Evolutionary conservation across 2,797 vertebrate genomes (phyloP), one percentile per base, ranked within the genome.

Genomic region (Aeoliscus strigatus): DNA sequence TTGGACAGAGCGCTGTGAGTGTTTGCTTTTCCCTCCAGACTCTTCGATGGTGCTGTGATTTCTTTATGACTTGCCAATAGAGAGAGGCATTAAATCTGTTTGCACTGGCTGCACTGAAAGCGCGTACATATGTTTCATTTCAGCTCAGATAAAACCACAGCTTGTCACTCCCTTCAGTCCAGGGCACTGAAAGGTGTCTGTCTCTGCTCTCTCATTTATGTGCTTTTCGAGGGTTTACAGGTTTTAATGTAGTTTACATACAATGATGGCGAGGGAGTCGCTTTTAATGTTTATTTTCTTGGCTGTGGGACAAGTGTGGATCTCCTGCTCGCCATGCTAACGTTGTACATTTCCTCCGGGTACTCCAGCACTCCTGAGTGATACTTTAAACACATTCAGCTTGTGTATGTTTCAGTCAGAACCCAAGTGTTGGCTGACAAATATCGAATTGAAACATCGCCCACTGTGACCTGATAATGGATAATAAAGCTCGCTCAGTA

Each of bases 61-160:
- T 63, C 52, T 64, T 55, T 63, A 41, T 39, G 53, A 56, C 51
- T 50, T 32, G 39, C 70, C 62, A 60, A 43, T 27, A 53, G 59
- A 62, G 43, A 57, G 35, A 44, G 36, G 58, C 47, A 58, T 72
- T 73, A 69, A 61, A 73, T 75, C 51, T 66, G 46, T 73, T 64
- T 80, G 65, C 60, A 66, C 60, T 63, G 65, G 50, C 64, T 18
- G 45, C 1, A 35, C 33, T 49, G 29, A 37, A 29, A 62, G 28
- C 47, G 43, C 35, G 48, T 53, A 62, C 67, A 60, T 48, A 51
- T 60, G 57, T 72, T 75, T 72, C 37, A 62, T 73, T 68, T 74
- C 58, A 60, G 48, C 52, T 27, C 16, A 37, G 46, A 72, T 60
- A 45, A 66, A 77, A 68, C 77, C 66, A 15, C 62, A 43, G 36